Conservation (phyloP, 1,140 invertebrate genomes). For the Drosophila repletoides region DNA sequence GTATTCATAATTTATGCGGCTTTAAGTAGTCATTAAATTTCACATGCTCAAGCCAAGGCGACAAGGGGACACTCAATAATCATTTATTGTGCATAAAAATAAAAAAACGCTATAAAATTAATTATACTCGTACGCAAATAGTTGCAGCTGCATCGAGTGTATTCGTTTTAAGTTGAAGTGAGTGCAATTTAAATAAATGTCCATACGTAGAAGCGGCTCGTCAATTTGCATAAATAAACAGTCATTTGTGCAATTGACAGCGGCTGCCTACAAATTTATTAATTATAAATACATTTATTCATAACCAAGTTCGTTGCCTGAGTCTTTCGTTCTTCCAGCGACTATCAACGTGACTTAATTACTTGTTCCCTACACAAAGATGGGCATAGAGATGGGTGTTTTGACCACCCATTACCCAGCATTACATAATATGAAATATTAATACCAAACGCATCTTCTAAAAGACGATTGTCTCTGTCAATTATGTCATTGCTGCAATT, state of each 20-base stretch:
- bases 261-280: constrained; percentile 33
- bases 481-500: no score
- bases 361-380: constrained; percentile 36
- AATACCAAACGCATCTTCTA: no score
- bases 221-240: constrained; percentile 30
- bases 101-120: constrained; percentile 3
- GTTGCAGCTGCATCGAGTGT: constrained; percentile 44
- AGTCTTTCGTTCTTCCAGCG: constrained; percentile 30
- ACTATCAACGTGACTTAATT: constrained; percentile 44
- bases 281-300: constrained; percentile 16
- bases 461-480: no score
- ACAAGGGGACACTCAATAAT: constrained; percentile 40
- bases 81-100: constrained; percentile 39
- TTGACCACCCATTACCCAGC: no score
- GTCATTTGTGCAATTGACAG: constrained; percentile 45
- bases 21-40: constrained; percentile 8
- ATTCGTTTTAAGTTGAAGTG: constrained; percentile 52
- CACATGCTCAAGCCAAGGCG: no score
- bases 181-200: constrained; percentile 60
- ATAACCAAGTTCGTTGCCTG: constrained; percentile 59
- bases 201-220: constrained; percentile 29
- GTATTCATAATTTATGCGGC: constrained; percentile 24
- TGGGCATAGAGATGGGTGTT: constrained; percentile 36
- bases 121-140: constrained; percentile 21
- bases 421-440: no score